phyloP scores from a whole-genome alignment of 2,113 vertebrate species.

The Leucoraja erinaceus region DNA sequence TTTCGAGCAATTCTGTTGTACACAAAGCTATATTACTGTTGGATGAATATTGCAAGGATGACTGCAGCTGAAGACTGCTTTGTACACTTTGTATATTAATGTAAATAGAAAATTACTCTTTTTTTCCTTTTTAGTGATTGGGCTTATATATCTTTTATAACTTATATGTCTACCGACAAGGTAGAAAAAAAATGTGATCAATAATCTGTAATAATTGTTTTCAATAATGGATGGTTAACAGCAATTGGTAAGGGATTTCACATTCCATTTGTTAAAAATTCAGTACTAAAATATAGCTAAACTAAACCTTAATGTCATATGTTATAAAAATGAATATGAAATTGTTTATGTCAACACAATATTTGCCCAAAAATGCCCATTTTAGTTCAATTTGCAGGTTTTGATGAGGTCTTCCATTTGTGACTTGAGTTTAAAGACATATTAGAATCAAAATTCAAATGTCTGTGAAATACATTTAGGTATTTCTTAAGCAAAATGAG shows the following conservation, averaged over 20 bases:
- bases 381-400: not conserved
- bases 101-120: conserved; percentile 26
- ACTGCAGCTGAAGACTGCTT: not conserved
- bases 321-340: conserved; percentile 5
- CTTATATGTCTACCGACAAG: conserved; percentile 8
- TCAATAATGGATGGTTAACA: not conserved
- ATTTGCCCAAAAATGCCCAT: not conserved
- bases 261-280: not conserved
- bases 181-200: not conserved
- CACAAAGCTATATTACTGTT: not conserved
- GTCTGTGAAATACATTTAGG: not conserved
- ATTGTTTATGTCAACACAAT: not conserved
- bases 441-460: not conserved
- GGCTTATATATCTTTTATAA: conserved; percentile 28
- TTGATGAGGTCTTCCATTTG: conserved; percentile 28
- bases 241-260: not conserved
- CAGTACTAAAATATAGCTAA: not conserved
- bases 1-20: conserved; percentile 3
- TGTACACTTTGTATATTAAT: conserved; percentile 34
- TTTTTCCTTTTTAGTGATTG: conserved; percentile 20
- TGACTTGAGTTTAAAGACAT: not conserved
- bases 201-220: not conserved
- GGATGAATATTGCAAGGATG: not conserved
- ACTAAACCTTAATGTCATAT: conserved; percentile 4
- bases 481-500: not conserved